Percentiles rank a stretch among this genome's conserved stretches.
Evolutionary conservation across 2,797 vertebrate genomes (phyloP).

Genomic region (Dermochelys coriacea): DNA sequence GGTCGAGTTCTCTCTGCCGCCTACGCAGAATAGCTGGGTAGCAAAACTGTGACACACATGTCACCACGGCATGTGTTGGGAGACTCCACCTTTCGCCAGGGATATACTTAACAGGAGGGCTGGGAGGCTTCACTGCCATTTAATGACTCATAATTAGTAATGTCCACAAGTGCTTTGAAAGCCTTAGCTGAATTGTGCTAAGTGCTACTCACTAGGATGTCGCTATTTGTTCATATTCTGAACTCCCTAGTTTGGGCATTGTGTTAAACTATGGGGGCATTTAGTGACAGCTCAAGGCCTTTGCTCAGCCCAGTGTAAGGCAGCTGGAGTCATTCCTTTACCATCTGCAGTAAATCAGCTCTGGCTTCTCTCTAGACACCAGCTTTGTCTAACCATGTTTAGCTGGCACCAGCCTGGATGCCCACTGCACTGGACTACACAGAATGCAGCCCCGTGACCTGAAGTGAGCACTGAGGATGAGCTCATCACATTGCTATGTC

Average conservation of each 20-base stretch:
- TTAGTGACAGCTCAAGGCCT: neutral
- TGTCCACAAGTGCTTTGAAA: neutral
- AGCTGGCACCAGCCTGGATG: neutral
- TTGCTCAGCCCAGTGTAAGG: neutral
- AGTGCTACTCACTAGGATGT: neutral
- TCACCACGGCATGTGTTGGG: neutral
- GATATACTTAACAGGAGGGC: rapidly evolving
- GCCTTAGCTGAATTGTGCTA: rapidly evolving
- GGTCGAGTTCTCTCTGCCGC: constrained; percentile 23
- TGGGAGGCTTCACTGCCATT: neutral
- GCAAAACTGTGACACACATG: neutral
- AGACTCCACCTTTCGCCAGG: neutral
- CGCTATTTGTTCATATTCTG: neutral
- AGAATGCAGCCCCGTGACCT: neutral
- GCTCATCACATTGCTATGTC: too few relatives aligned
- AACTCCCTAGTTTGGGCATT: neutral
- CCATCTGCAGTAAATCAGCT: neutral
- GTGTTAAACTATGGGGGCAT: neutral
- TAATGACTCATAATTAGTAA: neutral
- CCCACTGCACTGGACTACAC: neutral
- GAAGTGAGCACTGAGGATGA: neutral
- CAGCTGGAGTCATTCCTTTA: neutral
- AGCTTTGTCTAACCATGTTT: neutral
- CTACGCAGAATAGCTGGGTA: rapidly evolving
- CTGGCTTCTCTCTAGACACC: neutral